phyloP scores from a whole-genome alignment of 1,140 invertebrate species.

The Cephus cinctus region DNA sequence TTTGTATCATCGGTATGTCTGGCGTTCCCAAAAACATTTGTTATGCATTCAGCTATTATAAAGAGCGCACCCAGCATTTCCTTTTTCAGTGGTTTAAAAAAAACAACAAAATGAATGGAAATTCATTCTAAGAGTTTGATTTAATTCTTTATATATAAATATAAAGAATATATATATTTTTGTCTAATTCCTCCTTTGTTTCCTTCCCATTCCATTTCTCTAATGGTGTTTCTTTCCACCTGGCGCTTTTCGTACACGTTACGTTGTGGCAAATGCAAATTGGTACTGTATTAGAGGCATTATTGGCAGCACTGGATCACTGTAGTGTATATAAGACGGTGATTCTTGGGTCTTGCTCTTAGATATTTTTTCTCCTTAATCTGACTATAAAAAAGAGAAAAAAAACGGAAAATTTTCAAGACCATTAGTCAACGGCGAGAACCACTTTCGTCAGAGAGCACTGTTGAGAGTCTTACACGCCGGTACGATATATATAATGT shows the following conservation, averaged over 20 bases:
- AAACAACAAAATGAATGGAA: too few relatives aligned
- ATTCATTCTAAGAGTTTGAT: too few relatives aligned
- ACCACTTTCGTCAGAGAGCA: constrained; percentile 39
- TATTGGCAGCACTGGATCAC: constrained; percentile 54
- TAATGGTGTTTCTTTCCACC: too few relatives aligned
- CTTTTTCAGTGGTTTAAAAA: too few relatives aligned
- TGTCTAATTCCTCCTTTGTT: constrained; percentile 17
- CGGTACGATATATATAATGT: constrained; percentile 30
- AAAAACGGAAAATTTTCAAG: too few relatives aligned
- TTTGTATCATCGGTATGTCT: constrained; percentile 56
- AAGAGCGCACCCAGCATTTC: too few relatives aligned
- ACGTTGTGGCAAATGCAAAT: constrained; percentile 30
- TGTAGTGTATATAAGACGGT: constrained; percentile 27
- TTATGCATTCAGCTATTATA: too few relatives aligned
- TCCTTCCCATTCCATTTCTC: too few relatives aligned
- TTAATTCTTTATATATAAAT: too few relatives aligned
- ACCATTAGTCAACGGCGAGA: too few relatives aligned
- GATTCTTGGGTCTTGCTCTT: constrained; percentile 27
- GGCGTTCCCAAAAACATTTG: constrained; percentile 40
- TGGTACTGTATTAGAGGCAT: constrained; percentile 51
- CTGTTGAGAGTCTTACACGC: constrained; percentile 26
- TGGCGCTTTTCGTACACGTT: too few relatives aligned
- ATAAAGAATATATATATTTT: constrained; percentile 16
- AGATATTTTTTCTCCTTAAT: constrained; percentile 19
- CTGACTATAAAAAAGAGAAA: too few relatives aligned